A percentile compares a stretch with the other conserved stretches of the same genome.
Conservation (phyloP, 92 coral and sea anemone species). For the Pocillopora meandrina region DNA sequence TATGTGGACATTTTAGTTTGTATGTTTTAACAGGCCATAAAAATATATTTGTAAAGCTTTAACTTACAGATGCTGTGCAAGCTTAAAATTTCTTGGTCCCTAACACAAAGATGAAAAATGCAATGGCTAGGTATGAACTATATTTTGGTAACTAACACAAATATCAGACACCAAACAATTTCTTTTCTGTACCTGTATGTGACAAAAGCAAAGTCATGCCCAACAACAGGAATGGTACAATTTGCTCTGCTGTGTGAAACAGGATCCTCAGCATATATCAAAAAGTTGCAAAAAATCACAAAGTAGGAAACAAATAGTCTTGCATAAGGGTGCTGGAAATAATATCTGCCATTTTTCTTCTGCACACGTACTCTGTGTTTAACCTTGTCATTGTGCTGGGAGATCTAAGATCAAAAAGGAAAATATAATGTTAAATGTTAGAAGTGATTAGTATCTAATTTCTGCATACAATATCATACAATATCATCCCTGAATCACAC, state of each 20-base stretch:
- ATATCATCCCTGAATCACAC: no score
- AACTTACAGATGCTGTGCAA: no score
- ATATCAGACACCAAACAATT: neutral
- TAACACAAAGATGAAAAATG: no score
- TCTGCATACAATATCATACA: no score
- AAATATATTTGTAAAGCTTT: no score
- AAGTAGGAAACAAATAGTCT: constrained; percentile 88
- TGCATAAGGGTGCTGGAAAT: constrained; percentile 95
- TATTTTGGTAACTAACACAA: neutral
- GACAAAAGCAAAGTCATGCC: constrained; percentile 92
- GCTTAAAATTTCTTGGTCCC: no score
- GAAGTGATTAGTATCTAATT: no score
- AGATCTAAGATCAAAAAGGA: neutral
- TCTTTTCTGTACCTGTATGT: constrained; percentile 66
- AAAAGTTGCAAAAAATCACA: constrained; percentile 90
- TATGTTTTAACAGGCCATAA: no score
- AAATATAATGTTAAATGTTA: neutral
- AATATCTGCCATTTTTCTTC: constrained; percentile 89
- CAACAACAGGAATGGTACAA: constrained; percentile 84
- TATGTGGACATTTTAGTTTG: no score
- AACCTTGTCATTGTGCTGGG: neutral
- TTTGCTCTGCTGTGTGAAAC: constrained; percentile 91
- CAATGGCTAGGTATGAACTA: no score
- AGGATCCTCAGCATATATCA: constrained; percentile 98
- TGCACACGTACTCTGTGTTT: constrained; percentile 71